Evolutionary conservation across 2,113 vertebrate genomes (phyloP), one percentile per base, ranked within the genome.

Genomic region (Mesembrinibis cayennensis): DNA sequence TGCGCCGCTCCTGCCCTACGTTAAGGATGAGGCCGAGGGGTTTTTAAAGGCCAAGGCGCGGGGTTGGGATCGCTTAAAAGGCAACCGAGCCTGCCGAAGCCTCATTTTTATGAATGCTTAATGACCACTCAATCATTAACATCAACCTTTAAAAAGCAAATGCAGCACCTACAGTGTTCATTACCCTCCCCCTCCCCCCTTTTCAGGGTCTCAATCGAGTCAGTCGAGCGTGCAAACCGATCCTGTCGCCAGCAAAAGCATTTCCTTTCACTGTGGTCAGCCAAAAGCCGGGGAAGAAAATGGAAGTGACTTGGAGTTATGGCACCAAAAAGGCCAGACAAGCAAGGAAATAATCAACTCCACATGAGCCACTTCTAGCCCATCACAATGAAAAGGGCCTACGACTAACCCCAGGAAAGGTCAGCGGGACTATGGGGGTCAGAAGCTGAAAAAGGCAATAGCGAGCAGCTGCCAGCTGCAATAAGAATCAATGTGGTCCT

Each of bases 271-370:
- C 97, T 87, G 94, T 93, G 94, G 93, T 94, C 97, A 85, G 93
- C 96, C 97, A 93, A 96, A 96, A 96, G 97, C 77, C 56, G 81
- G 97, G 90, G 90, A 92, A 97, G 96, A 97, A 98, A 98, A 98
- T 98, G 97, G 98, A 98, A 98, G 97, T 98, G 97, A 98, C 97
- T 97, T 87, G 97, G 97, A 98, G 96, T 96, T 97, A 98, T 87
- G 97, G 98, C 98, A 97, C 98, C 98, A 94, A 98, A 97, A 97
- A 98, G 98, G 98, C 98, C 98, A 98, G 98, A 97, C 98, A 98
- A 98, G 97, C 98, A 98, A 99, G 99, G 99, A 99, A 99, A 99
- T 99, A 99, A 99, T 99, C 99, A 99, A 99, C 99, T 99, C 98
- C 98, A 98, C 98, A 98, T 99, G 98, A 98, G 98, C 97, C 98